A percentile compares a stretch with the other conserved stretches of the same genome.
These are phyloP conservation scores for Hippocampus comes DNA, from an alignment of 2,113 vertebrate genomes.

Conservation along the genomic window DNA sequence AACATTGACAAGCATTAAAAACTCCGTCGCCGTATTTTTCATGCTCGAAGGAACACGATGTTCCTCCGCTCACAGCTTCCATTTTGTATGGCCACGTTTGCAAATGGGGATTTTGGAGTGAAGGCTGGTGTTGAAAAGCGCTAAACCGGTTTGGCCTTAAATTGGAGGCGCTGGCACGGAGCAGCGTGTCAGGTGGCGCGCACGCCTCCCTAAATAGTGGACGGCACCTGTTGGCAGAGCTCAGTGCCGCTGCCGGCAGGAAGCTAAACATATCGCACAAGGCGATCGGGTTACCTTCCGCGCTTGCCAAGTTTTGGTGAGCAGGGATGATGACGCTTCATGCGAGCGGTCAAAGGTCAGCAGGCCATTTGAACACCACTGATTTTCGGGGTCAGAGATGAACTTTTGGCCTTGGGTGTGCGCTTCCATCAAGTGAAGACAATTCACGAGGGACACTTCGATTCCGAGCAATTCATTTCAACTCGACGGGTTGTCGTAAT, in stretches of 20 bases:
- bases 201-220: slow-evolving; percentile 51
- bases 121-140: background rate
- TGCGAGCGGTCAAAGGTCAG: slow-evolving; percentile 16
- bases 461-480: background rate
- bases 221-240: slow-evolving; percentile 59
- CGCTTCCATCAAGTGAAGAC: background rate
- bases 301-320: background rate
- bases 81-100: too few relatives aligned
- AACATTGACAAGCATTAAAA: too few relatives aligned
- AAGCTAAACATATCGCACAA: slow-evolving; percentile 43
- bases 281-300: slow-evolving; percentile 24
- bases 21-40: too few relatives aligned
- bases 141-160: background rate
- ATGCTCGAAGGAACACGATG: too few relatives aligned
- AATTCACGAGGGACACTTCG: background rate
- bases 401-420: background rate
- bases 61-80: too few relatives aligned
- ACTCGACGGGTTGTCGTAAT: too few relatives aligned
- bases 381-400: background rate
- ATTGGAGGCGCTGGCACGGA: background rate
- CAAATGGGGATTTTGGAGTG: too few relatives aligned
- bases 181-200: slow-evolving; percentile 26
- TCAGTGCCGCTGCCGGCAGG: slow-evolving; percentile 36
- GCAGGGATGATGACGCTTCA: too few relatives aligned
- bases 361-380: background rate